A percentile compares a stretch with the other conserved stretches of the same genome.
phyloP scores from a whole-genome alignment of 2,888 invertebrate species.

The Drosophila trichaetosa region DNA sequence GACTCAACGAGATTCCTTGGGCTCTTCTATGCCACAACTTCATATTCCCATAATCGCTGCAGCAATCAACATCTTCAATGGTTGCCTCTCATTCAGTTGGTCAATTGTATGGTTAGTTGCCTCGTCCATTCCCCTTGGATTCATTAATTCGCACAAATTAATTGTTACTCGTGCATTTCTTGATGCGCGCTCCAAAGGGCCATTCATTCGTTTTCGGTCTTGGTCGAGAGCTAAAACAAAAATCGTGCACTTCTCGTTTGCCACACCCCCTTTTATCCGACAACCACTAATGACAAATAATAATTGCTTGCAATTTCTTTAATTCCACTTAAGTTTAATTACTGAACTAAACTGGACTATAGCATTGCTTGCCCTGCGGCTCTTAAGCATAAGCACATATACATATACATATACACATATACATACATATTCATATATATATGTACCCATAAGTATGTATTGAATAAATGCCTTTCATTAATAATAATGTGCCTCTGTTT shows the following conservation, averaged over 20 bases:
- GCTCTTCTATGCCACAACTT: slow-evolving; percentile 27
- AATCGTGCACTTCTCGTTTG: slow-evolving; percentile 28
- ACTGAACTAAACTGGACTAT: slow-evolving; percentile 35
- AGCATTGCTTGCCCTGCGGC: slow-evolving; percentile 8
- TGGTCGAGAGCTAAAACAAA: slow-evolving; percentile 29
- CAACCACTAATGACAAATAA: slow-evolving; percentile 70
- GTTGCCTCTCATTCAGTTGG: slow-evolving; percentile 18
- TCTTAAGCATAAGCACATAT: slow-evolving; percentile 8
- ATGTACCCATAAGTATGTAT: not conserved
- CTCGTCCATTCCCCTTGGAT: slow-evolving; percentile 31
- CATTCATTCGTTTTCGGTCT: slow-evolving; percentile 39
- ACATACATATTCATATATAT: not conserved
- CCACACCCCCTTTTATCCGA: slow-evolving; percentile 11
- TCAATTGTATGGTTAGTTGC: slow-evolving; percentile 36
- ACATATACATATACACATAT: not conserved
- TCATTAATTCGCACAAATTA: slow-evolving; percentile 76
- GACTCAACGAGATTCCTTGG: slow-evolving; percentile 10
- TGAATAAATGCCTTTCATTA: slow-evolving; percentile 7
- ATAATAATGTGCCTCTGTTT: not conserved
- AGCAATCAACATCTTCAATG: slow-evolving; percentile 51
- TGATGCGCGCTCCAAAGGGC: slow-evolving; percentile 55
- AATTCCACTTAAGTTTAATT: slow-evolving; percentile 76
- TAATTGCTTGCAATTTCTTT: slow-evolving; percentile 75
- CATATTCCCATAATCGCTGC: slow-evolving; percentile 56
- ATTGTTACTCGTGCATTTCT: slow-evolving; percentile 70